phyloP scores from a whole-genome alignment of 2,797 vertebrate genomes.

The Novumbra hubbsi region DNA sequence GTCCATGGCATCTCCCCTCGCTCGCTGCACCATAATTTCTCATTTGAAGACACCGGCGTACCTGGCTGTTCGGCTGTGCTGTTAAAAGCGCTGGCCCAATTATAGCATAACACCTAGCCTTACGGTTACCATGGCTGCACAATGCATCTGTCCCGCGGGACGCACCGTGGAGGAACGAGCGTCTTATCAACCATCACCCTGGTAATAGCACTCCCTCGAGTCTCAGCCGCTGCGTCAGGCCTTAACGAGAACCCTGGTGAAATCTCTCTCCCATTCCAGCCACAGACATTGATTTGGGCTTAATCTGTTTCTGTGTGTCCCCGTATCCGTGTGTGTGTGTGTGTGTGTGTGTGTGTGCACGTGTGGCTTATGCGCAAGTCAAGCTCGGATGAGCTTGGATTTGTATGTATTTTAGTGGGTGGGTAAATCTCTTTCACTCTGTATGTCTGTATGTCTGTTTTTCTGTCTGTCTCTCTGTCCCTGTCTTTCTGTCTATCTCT shows the following conservation, averaged over 20 bases:
- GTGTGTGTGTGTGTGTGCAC: background rate
- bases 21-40: conserved; percentile 72
- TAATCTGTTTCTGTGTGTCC: conserved; percentile 79
- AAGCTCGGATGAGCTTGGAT: background rate
- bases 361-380: background rate
- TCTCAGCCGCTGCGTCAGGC: conserved; percentile 77
- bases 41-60: conserved; percentile 77
- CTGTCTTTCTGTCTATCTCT: background rate
- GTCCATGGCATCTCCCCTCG: conserved; percentile 44
- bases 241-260: conserved; percentile 84
- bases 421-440: conserved; percentile 2
- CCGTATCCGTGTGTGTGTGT: conserved; percentile 42
- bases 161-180: conserved; percentile 82
- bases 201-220: conserved; percentile 85
- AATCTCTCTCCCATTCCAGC: conserved; percentile 82
- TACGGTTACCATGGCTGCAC: conserved; percentile 93
- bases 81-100: conserved; percentile 83
- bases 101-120: conserved; percentile 86
- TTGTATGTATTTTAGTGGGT: background rate
- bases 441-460: background rate
- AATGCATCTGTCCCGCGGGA: conserved; percentile 83
- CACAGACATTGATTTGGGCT: conserved; percentile 83
- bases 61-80: conserved; percentile 78
- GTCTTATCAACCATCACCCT: conserved; percentile 90
- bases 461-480: background rate